Base-by-base conservation (phyloP, 2,888 invertebrate genomes). In the Agapostemon virescens region DNA sequence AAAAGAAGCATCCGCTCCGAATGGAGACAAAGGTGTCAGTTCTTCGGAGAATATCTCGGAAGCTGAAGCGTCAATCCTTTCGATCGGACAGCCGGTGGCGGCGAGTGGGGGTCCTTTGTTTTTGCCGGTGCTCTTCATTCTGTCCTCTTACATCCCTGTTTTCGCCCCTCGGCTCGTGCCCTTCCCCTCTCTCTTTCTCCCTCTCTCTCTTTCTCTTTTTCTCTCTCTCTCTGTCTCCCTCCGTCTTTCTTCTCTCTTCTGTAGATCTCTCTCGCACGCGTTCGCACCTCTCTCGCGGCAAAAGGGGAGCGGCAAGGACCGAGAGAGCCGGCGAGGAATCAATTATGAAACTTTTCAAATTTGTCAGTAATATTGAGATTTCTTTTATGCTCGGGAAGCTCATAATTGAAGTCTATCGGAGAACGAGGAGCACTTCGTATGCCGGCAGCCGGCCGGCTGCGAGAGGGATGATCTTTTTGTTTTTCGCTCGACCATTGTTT, bases 301-400 rank as follows among this genome's bases (percentile, higher is more conserved):
- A 85, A 71, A 68, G 74, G 81, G 58, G 45, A 42, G 33, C 36
- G 68, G 71, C 64, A 38, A 55, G 49, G 71, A 74, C 70, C 68
- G 81, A 72, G 68, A 75, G 81, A 81, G 79, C 69, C 84, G 84
- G 85, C 81, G 89, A 91, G 89, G 89, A 91, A 91, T 92, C 92
- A 92, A 92, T 92, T 92, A 92, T 90, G 89, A 89, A 92, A 92
- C 91, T 92, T 92, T 92, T 92, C 92, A 91, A 92, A 92, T 92
- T 92, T 92, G 91, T 91, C 92, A 91, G 92, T 91, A 92, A 92
- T 92, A 92, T 92, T 92, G 92, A 92, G 92, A 92, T 92, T 92
- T 92, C 92, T 92, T 91, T 92, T 90, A 91, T 91, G 87, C 90
- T 82, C 82, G 75, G 84, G 85, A 88, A 90, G 90, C 90, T 92